Evolutionary conservation across 1,140 invertebrate species (phyloP), one percentile per base, ranked within the genome.

Genomic region (Andricus grossulariae): DNA sequence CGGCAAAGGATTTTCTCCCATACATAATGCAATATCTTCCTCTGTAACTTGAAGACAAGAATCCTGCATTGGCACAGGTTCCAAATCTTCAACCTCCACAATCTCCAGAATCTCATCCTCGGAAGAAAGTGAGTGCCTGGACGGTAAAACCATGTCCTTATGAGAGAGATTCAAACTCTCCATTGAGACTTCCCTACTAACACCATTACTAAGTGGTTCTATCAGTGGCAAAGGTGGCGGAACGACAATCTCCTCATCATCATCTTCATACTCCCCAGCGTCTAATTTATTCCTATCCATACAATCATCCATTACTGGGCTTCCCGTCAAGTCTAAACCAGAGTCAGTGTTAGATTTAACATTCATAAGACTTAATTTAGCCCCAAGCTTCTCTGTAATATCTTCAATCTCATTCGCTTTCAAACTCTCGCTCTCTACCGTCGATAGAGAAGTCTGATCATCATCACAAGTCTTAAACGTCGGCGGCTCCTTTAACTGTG

Each of bases 21-120:
- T 97, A 85, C 96, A 97, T 74, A 95, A 93, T 2, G 96, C 96
- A 60, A 98, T 97, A 86, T 98, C 97, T 90, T 97, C 97, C 92
- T 98, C 97, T 1, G 96, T 98, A 1, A 97, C 97, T 92, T 97
- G 96, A 32, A 97, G 90, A 83, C 96, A 96, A 76, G 93, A 95
- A 86, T 97, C 96, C 88, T 95, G 95, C 92, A 94, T 97, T 16
- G 96, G 95, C 15, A 96, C 96, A 5, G 95, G 95, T 88, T 96
- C 95, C 76, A 94, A 91, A 90, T 97, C 96, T 86, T 96, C 95
- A 0, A 97, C 94, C 89, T 97, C 96, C 73, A 96, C 95, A 79
- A 96, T 96, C 92, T 97, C 96, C 80, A 96, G 90, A 82, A 96
- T 95, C 85, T 96, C 95, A 82, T 96, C 95, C 73, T 94, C 92